Evolutionary conservation across 2,797 vertebrate genomes (phyloP), one percentile per base, ranked within the genome.

Genomic region (Pseudochromis fuscus): DNA sequence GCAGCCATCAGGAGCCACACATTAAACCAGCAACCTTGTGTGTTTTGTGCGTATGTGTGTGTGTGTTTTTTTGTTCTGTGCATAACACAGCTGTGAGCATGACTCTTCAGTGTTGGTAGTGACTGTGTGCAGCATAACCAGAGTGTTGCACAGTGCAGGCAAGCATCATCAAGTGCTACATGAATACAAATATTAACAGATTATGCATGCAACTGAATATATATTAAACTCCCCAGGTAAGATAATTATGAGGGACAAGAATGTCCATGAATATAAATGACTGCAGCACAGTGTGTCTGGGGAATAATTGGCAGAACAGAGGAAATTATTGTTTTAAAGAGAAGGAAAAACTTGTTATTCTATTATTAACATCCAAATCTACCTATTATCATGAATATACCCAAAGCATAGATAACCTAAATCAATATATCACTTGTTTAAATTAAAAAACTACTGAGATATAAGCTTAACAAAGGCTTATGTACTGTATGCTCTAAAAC

Each of bases 251-350:
- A 84, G 40, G 50, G 48, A 77, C 74, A 79, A 64, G 79, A 51
- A 82, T 69, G 51, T 0, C 59, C 58, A 74, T 89, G 89, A 90
- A 90, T 89, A 76, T 75, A 67, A 89, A 90, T 84, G 49, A 82
- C 50, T 67, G n/a, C 44, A 58, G 48, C 19, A 49, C 71, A 66
- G 9, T 27, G 25, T 77, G 56, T 71, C 61, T 35, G 23, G 48
- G 58, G 69, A 80, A 72, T 60, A 56, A 67, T 37, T 35, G 27
- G 19, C 8, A 68, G 50, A 77, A 45, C 28, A 63, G 49, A 81
- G 52, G 30, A 52, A 52, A 80, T 67, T 65, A 45, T 51, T 46
- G 59, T 63, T 68, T 76, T 48, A 62, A 76, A 60, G 24, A n/a
- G 35, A 35, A 49, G 33, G n/a, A 46, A 56, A 57, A 30, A 8